Evolutionary conservation across 2,797 vertebrate species (phyloP), one percentile per base, ranked within the genome.

Genomic region (Vespertilio murinus): DNA sequence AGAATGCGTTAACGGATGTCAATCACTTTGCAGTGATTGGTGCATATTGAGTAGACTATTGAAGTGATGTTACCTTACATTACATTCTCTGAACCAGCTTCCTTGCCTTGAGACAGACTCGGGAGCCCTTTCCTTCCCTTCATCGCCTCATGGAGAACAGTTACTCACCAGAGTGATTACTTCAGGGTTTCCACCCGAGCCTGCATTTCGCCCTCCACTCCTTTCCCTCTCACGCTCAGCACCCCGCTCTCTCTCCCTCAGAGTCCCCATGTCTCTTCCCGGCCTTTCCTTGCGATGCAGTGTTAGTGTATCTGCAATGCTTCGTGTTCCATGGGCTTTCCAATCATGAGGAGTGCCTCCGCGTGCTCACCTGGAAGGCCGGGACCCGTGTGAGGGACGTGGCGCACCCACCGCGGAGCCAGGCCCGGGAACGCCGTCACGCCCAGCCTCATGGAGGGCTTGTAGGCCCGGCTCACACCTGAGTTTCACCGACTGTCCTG

Each of bases 171-270:
- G 42, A 11, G 42, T 1, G 11, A 42, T 42, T 42, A 6, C 13
- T 35, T 0, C 6, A 22, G 52, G 16, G 73, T 84, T 47, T 52
- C 23, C 4, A 8, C 9, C 20, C 18, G 8, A 45, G 13, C 25
- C 0, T 70, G 1, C 4, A 1, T 25, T 6, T 8, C 0, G 5
- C 30, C 20, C n/a, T 30, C 40, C 30, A 3, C 7, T 47, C 13
- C 35, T 23, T 52, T 38, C 4, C 79, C 20, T 69, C 64, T 38
- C 0, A 4, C 2, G 4, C 7, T 69, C 18, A 30, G 0, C 49
- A 69, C 6, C 13, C 78, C 17, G 6, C 7, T 52, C 90, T 42
- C 23, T 80, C 16, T 73, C 14, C 2, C 10, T 23, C 52, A 23
- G 14, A 25, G 71, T 70, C 18, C 6, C 3, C 20, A n/a, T 49